Evolutionary conservation across 1,140 invertebrate species (phyloP).

Genomic region (Pseudomyrmex flavicornis): DNA sequence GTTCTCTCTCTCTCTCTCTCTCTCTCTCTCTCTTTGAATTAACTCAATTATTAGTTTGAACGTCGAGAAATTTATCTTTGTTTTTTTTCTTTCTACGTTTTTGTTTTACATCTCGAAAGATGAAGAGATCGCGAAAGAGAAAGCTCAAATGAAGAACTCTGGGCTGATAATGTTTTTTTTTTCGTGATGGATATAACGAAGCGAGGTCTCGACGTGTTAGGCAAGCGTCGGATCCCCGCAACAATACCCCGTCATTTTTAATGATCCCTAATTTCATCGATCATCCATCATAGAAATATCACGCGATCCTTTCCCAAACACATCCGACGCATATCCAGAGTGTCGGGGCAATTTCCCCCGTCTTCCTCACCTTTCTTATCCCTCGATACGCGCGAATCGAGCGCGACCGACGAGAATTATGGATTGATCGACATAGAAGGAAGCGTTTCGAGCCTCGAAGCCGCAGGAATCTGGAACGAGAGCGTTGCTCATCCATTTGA

Average conservation of each 20-base stretch:
- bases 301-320: constrained; percentile 53
- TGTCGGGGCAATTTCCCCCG: constrained; percentile 20
- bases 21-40: not conserved
- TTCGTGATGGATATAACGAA: too few species aligned
- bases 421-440: constrained; percentile 60
- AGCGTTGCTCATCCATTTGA: constrained; percentile 62
- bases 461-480: constrained; percentile 65
- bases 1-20: too few species aligned
- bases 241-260: constrained; percentile 46
- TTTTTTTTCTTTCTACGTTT: too few species aligned
- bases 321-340: constrained; percentile 38
- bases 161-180: too few species aligned
- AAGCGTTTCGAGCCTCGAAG: constrained; percentile 45
- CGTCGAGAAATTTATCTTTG: too few species aligned
- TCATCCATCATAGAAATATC: constrained; percentile 61
- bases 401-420: constrained; percentile 2
- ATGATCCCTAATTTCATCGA: constrained; percentile 54
- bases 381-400: constrained; percentile 24
- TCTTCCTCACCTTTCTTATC: too few species aligned
- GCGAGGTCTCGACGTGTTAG: not conserved
- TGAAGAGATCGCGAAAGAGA: not conserved
- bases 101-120: not conserved
- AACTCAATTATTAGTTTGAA: not conserved
- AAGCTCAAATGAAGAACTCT: too few species aligned
- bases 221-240: constrained; percentile 16